Base-by-base conservation (phyloP, 2,888 invertebrate genomes). In the Apoda limacodes region DNA sequence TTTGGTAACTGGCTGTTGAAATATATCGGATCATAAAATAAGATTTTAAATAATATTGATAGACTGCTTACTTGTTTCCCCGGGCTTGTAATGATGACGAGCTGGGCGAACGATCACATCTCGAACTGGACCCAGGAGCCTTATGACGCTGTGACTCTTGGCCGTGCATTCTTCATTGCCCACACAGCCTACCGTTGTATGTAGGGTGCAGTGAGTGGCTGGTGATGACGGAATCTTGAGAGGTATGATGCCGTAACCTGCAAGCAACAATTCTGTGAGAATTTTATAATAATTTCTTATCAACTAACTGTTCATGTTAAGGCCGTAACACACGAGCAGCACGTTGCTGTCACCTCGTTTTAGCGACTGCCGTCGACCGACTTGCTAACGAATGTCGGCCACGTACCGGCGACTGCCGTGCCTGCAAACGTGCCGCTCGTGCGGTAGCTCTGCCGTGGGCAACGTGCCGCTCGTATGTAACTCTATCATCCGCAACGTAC, bases 41-140 rank as follows among this genome's bases (percentile, higher is more conserved):
- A n/a, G n/a, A 17, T 17, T 6, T 17, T 17, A 17, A 17, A 17
- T 7, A 17, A 6, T 17, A 17, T 17, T 17, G 5, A 17, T 6
- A 7, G 5, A 17, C 5, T 15, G 64, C 83, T 82, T 57, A 87
- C 86, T 78, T 4, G 82, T 85, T 46, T 87, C 86, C 31, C 86
- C 86, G 14, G 86, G 86, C 30, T 78, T 68, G 49, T 86, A 87
- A 42, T 83, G 82, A 46, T 84, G 85, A 32, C 84, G 72, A 5
- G 84, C 85, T 0, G 87, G 85, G 14, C 85, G 63, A n/a, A 87
- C 83, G 35, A 87, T 83, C 33, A 87, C 85, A 45, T 87, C 86
- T 13, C 87, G 65, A 2, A 87, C 85, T 0, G 85, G 83, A 1
- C 86, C 86, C 9, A 85, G 76, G n/a, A 87, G 69, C 24, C 83